phyloP scores from a whole-genome alignment of 2,888 invertebrate genomes.

The Tetrapedia diversipes region DNA sequence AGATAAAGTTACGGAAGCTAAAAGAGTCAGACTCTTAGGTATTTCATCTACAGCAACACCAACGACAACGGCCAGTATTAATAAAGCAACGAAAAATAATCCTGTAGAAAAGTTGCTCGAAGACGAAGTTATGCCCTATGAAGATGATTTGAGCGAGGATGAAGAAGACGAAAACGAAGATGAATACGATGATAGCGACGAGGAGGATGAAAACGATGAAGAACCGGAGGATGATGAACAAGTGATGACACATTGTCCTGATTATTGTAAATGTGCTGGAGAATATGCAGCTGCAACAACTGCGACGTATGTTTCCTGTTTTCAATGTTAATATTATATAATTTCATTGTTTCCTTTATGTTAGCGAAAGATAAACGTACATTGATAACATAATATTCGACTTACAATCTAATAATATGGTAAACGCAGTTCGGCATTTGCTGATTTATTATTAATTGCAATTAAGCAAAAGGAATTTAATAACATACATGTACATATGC shows the following conservation, averaged over 20 bases:
- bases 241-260: conserved; percentile 76
- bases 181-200: conserved; percentile 69
- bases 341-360: conserved; percentile 34
- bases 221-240: conserved; percentile 75
- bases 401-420: background rate
- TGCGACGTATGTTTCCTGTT: conserved; percentile 74
- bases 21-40: conserved; percentile 41
- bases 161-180: conserved; percentile 66
- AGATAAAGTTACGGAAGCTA: conserved; percentile 75
- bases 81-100: conserved; percentile 41
- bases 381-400: conserved; percentile 14
- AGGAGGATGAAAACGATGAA: conserved; percentile 65
- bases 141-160: conserved; percentile 51
- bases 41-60: background rate
- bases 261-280: conserved; percentile 77
- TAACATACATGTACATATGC: too few relatives aligned
- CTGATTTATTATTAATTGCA: background rate
- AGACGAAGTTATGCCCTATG: conserved; percentile 64
- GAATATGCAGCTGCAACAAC: conserved; percentile 76
- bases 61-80: background rate
- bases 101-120: conserved; percentile 71
- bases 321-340: conserved; percentile 34
- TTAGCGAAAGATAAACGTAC: conserved; percentile 33
- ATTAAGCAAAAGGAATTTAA: too few relatives aligned
- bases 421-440: background rate